A percentile compares a stretch with the other conserved stretches of the same genome.
Evolutionary conservation across 2,113 vertebrate species (phyloP).

Genomic region (Ochotona curzoniae): DNA sequence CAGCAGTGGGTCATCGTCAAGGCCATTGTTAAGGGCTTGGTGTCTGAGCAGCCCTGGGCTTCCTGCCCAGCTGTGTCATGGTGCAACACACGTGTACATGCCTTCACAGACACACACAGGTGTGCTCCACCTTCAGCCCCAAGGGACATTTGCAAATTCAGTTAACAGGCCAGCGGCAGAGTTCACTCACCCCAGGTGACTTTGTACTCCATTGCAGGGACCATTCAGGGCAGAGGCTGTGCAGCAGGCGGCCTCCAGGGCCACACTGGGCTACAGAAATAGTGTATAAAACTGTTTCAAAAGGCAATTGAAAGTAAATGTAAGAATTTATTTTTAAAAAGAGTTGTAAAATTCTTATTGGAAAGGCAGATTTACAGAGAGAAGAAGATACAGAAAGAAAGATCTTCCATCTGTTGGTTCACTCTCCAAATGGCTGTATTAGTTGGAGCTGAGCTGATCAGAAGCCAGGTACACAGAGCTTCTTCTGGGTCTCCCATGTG

Average conservation of each 20-base stretch:
- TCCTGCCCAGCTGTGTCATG: background rate
- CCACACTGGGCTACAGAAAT: background rate
- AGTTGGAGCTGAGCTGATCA: too few species aligned
- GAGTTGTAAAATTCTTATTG: too few species aligned
- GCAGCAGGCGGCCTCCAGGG: background rate
- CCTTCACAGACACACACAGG: background rate
- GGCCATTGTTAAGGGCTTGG: background rate
- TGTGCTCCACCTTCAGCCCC: background rate
- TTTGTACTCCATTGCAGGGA: background rate
- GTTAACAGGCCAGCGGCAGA: background rate
- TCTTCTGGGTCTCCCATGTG: too few species aligned
- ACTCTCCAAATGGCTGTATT: too few species aligned
- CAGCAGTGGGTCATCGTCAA: background rate
- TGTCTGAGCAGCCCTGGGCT: background rate
- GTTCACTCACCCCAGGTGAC: background rate
- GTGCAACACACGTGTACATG: background rate
- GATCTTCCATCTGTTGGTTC: too few species aligned
- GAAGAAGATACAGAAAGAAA: too few species aligned
- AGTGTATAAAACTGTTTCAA: background rate
- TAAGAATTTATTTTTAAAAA: too few species aligned
- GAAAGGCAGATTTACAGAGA: too few species aligned
- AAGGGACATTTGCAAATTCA: background rate
- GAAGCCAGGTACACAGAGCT: too few species aligned
- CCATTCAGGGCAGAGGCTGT: background rate
- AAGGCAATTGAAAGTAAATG: too few species aligned